A percentile compares a stretch with the other conserved stretches of the same genome.
phyloP scores from a whole-genome alignment of 2,888 invertebrate genomes.

The Sminthurinus aureus region DNA sequence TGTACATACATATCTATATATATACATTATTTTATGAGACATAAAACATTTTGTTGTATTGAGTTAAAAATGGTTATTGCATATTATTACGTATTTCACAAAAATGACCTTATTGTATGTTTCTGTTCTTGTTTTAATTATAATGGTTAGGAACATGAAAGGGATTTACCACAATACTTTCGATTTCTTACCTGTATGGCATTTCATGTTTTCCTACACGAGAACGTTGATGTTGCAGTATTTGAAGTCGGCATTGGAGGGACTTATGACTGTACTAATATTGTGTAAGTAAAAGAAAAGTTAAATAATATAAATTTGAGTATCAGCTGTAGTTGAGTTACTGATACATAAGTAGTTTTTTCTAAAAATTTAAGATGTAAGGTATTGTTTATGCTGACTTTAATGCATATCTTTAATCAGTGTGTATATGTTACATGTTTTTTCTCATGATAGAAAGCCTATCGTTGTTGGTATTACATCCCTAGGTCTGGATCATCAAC shows the following conservation, averaged over 20 bases:
- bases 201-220: slow-evolving; percentile 80
- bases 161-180: slow-evolving; percentile 92
- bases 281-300: slow-evolving; percentile 62
- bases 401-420: no score
- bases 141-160: slow-evolving; percentile 66
- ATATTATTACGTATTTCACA: no score
- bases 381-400: no score
- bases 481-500: slow-evolving; percentile 88
- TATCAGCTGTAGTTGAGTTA: neutral
- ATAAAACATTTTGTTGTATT: no score
- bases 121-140: slow-evolving; percentile 12
- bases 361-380: no score
- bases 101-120: neutral
- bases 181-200: slow-evolving; percentile 92
- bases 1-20: no score
- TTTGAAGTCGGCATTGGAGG: slow-evolving; percentile 99
- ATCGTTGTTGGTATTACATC: slow-evolving; percentile 89
- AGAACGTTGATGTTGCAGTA: slow-evolving; percentile 88
- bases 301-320: neutral
- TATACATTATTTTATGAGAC: no score
- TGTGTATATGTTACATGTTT: neutral
- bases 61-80: no score
- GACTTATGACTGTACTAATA: slow-evolving; percentile 90
- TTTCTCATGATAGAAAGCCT: slow-evolving; percentile 70
- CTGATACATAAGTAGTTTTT: no score